phyloP scores from a whole-genome alignment of 2,113 vertebrate species.

The Variabilichromis moorii region DNA sequence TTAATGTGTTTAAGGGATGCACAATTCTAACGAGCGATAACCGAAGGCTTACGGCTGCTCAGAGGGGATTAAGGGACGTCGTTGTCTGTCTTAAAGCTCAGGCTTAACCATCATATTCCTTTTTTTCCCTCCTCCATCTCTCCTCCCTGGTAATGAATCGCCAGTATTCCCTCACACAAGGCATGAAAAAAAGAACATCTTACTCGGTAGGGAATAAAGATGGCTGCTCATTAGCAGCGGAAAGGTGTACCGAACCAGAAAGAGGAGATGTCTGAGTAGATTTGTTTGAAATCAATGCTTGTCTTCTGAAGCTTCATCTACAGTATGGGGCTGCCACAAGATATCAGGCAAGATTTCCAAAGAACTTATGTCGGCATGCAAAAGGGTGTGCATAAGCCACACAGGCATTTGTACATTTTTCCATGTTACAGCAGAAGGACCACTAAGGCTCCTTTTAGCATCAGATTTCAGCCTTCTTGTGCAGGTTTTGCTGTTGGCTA shows the following conservation, averaged over 20 bases:
- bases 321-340: constrained; percentile 24
- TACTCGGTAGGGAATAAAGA: constrained; percentile 40
- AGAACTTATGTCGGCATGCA: background rate
- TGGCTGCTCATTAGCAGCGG: constrained; percentile 59
- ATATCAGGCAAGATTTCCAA: constrained; percentile 9
- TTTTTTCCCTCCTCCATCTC: constrained; percentile 15
- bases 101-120: constrained; percentile 62
- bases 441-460: background rate
- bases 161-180: constrained; percentile 52
- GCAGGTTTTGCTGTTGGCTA: background rate
- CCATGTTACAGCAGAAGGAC: background rate
- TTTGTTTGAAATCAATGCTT: constrained; percentile 51
- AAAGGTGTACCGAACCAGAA: constrained; percentile 50
- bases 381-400: background rate
- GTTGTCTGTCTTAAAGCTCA: constrained; percentile 68
- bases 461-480: background rate
- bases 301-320: constrained; percentile 26
- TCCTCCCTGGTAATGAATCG: constrained; percentile 50
- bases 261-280: constrained; percentile 43
- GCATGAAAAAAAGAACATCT: constrained; percentile 48
- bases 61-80: constrained; percentile 67
- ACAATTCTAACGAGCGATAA: constrained; percentile 75
- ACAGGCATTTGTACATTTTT: background rate
- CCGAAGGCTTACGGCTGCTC: constrained; percentile 69
- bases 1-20: constrained; percentile 75